Base-by-base conservation (phyloP, 2,797 vertebrate genomes). In the Darevskia nairensis region DNA sequence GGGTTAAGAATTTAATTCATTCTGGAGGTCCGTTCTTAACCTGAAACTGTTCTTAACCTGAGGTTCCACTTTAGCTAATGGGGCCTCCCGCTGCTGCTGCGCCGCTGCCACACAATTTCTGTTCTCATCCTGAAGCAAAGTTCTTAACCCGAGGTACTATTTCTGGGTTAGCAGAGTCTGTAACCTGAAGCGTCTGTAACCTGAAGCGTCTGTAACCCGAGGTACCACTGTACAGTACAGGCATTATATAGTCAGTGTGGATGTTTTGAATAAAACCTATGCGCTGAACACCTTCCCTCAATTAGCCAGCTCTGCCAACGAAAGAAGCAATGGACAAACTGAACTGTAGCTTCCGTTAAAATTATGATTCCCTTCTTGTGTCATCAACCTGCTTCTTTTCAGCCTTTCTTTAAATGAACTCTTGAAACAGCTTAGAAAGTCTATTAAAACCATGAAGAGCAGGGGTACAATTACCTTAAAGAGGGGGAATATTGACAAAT, bases 361-460 rank as follows among this genome's bases (percentile, higher is more conserved):
- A 44, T 76, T n/a, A n/a, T 77, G 50, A 39, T 85, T 85, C 71
- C 25, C 13, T 61, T 59, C 35, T 75, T 61, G 50, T n/a, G 46
- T n/a, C 23, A 8, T 76, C 25, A 41, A 32, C 41, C 84, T 68
- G n/a, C 66, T 68, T 83, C n/a, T 84, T 44, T 35, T 50, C 69
- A 55, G 46, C n/a, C 4, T 64, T 25, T 81, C 23, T 81, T 84
- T 55, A 78, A 19, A 78, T 6, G 21, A 68, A 41, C 75, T 27
- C 10, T 32, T 55, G 64, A 69, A 80, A 59, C 89, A 88, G n/a
- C 71, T 87, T 88, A 87, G 85, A 83, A 68, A 77, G 69, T 41
- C 61, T 13, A 80, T 80, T 71, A 39, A 69, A 50, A 79, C 6
- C 6, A 39, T 7, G 17, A 91, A 27, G 69, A 72, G 74, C 61